Evolutionary conservation across 2,797 vertebrate species (phyloP).

Genomic region (Notamacropus eugenii): DNA sequence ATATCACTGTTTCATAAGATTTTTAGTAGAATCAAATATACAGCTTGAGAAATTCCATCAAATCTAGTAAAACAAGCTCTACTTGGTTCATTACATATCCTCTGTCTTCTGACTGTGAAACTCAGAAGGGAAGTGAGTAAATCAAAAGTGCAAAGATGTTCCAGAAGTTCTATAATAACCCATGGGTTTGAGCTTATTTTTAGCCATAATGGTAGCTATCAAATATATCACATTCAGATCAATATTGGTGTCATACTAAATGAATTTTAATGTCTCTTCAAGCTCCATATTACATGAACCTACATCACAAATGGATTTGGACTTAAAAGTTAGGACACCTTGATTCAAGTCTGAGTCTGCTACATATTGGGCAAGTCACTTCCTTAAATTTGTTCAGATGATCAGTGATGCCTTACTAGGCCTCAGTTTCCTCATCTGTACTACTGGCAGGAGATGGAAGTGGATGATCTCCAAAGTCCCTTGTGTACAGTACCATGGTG

Average conservation of each 20-base stretch:
- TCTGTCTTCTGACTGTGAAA: not conserved
- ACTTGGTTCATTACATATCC: not conserved
- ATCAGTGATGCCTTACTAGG: not conserved
- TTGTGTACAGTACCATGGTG: not conserved
- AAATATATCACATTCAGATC: not conserved
- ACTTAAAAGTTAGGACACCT: not conserved
- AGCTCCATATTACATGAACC: not conserved
- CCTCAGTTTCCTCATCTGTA: not conserved
- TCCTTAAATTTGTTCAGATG: not conserved
- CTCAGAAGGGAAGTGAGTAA: not conserved
- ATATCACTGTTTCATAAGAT: not conserved
- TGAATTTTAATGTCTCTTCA: not conserved
- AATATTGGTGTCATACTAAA: not conserved
- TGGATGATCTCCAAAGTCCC: not conserved
- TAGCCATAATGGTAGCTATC: not conserved
- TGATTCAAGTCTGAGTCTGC: not conserved
- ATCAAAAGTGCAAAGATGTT: not conserved
- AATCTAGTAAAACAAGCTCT: not conserved
- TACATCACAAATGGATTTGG: not conserved
- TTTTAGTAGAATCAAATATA: not conserved
- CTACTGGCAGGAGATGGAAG: not conserved
- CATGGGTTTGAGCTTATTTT: not conserved
- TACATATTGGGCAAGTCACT: not conserved
- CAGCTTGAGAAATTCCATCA: not conserved
- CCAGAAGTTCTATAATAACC: not conserved